Percentiles rank a stretch among this genome's conserved stretches.
These are phyloP conservation scores for Tanypteryx hageni DNA, from an alignment of 2,888 invertebrate genomes.

Conservation along the genomic window DNA sequence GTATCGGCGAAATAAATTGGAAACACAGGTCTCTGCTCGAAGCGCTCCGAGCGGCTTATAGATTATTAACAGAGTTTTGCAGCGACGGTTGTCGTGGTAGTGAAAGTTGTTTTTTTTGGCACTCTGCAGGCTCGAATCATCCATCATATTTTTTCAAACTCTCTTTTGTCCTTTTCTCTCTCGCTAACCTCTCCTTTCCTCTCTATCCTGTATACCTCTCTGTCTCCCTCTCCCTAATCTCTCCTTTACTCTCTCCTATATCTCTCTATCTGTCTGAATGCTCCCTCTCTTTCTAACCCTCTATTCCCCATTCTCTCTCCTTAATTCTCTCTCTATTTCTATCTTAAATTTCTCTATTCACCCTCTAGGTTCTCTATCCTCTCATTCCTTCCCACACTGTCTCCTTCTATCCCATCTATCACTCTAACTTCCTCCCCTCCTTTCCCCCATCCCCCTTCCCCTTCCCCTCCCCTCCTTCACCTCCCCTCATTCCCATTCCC, in stretches of 20 bases:
- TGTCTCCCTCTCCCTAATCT: neutral
- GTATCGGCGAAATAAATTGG: neutral
- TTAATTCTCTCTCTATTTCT: neutral
- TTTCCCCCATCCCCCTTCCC: neutral
- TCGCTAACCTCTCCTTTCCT: neutral
- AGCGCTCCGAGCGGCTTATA: neutral
- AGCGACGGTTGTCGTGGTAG: neutral
- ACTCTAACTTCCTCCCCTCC: neutral
- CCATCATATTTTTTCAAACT: conserved; percentile 9
- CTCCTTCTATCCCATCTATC: neutral
- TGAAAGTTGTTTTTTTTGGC: conserved; percentile 18
- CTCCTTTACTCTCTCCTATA: neutral
- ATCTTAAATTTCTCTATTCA: neutral
- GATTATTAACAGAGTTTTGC: conserved; percentile 21
- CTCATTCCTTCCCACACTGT: too few relatives aligned
- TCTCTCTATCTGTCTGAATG: neutral
- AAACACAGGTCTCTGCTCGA: neutral
- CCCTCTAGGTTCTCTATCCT: neutral
- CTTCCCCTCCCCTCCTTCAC: too few relatives aligned
- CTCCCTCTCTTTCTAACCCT: neutral
- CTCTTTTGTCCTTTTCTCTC: neutral
- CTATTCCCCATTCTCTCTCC: too few relatives aligned
- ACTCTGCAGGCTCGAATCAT: neutral
- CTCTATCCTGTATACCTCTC: too few relatives aligned
- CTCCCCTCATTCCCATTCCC: too few relatives aligned